These are phyloP conservation scores for Lethenteron reissneri DNA, from an alignment of 2,113 vertebrate genomes.

Conservation along the genomic window DNA sequence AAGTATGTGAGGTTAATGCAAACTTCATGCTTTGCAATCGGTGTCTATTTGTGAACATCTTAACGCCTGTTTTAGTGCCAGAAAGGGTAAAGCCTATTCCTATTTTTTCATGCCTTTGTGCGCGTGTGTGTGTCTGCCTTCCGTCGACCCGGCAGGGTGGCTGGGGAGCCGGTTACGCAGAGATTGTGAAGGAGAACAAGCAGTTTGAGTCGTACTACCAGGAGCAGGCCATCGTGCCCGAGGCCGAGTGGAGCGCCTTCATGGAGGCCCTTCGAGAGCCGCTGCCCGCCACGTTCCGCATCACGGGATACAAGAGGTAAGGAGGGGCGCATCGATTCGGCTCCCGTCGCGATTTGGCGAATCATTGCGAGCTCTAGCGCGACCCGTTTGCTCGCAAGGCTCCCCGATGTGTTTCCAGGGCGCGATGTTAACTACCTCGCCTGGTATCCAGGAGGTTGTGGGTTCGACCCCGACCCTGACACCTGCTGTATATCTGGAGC, in stretches of 20 bases:
- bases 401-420: too few species aligned
- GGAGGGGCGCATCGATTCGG: not conserved
- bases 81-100: too few species aligned
- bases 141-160: slow-evolving; percentile 13
- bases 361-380: too few species aligned
- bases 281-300: slow-evolving; percentile 67
- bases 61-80: too few species aligned
- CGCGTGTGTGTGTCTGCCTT: too few species aligned
- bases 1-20: too few species aligned
- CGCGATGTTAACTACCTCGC: not conserved
- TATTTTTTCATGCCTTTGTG: too few species aligned
- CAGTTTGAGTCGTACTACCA: slow-evolving; percentile 73
- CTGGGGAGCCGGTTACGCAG: slow-evolving; percentile 59
- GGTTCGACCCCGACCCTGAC: not conserved
- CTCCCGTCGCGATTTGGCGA: too few species aligned
- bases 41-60: too few species aligned
- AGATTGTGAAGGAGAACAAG: slow-evolving; percentile 84
- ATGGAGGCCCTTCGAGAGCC: slow-evolving; percentile 70
- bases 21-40: too few species aligned
- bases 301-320: slow-evolving; percentile 92
- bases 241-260: slow-evolving; percentile 60
- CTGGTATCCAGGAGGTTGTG: not conserved
- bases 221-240: slow-evolving; percentile 53
- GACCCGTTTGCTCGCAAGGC: too few species aligned
- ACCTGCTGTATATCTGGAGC: not conserved